Conservation (phyloP, 2,797 vertebrate species). For the Rousettus madagascariensis region DNA sequence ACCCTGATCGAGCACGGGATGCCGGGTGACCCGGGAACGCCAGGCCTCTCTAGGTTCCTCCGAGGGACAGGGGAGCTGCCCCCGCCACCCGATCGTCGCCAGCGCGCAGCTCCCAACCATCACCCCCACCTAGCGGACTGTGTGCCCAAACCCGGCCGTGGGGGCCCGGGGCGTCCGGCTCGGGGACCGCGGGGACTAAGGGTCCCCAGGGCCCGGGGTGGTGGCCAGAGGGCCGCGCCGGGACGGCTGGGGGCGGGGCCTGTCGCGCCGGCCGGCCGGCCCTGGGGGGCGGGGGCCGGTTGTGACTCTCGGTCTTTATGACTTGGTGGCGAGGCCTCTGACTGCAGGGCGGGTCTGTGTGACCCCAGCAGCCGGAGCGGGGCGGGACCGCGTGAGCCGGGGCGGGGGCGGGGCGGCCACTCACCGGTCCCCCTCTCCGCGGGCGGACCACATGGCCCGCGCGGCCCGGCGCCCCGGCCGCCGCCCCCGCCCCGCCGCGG, state of each 20-base stretch:
- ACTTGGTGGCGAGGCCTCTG: neutral
- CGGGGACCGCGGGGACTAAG: too few relatives aligned
- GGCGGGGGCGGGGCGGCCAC: neutral
- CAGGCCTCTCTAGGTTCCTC: too few relatives aligned
- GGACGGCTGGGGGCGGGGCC: too few relatives aligned
- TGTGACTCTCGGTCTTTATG: constrained; percentile 62
- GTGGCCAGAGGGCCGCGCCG: too few relatives aligned
- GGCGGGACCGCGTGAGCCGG: neutral
- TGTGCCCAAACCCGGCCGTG: too few relatives aligned
- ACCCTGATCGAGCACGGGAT: neutral
- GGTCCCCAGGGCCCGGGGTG: neutral
- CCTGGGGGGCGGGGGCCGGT: neutral
- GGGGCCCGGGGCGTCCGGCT: neutral
- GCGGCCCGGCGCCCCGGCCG: neutral
- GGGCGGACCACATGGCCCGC: constrained; percentile 12
- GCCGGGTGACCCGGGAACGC: neutral
- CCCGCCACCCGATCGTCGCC: neutral
- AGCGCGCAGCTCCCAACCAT: neutral
- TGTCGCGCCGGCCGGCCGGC: neutral
- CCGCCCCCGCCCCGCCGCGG: neutral
- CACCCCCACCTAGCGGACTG: neutral
- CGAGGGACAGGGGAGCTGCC: neutral
- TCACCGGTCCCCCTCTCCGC: neutral
- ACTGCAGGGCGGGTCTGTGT: neutral
- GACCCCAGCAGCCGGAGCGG: neutral